Percentiles rank a stretch among this genome's conserved stretches.
Conservation (phyloP, 2,113 vertebrate genomes). For the Hyaena hyaena region DNA sequence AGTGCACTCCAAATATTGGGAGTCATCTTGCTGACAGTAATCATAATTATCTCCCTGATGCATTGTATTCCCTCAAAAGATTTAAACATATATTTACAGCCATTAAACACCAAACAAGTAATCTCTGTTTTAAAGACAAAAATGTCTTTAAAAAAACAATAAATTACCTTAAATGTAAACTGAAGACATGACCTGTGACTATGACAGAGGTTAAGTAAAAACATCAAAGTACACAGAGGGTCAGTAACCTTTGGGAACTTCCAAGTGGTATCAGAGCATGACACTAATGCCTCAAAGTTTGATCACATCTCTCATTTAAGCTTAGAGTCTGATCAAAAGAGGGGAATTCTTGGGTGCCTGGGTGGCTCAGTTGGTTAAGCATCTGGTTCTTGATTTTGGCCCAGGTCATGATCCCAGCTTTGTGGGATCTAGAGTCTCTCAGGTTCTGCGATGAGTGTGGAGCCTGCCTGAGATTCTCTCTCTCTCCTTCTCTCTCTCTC, state of each 20-base stretch:
- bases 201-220: neutral
- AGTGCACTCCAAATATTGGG: neutral
- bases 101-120: neutral
- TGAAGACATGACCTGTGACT: neutral
- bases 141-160: neutral
- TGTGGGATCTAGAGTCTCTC: too few species aligned
- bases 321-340: neutral
- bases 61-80: neutral
- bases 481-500: too few species aligned
- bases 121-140: neutral
- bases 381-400: too few species aligned
- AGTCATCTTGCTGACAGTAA: neutral
- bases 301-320: neutral
- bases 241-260: neutral
- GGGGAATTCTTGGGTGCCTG: too few species aligned
- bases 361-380: too few species aligned
- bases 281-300: neutral
- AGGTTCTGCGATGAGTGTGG: too few species aligned
- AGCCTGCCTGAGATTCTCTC: too few species aligned
- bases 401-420: too few species aligned
- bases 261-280: neutral
- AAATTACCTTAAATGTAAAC: neutral
- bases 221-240: neutral
- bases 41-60: neutral
- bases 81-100: neutral